Evolutionary conservation across 2,888 invertebrate species (phyloP).

Genomic region (Cephonodes hylas): DNA sequence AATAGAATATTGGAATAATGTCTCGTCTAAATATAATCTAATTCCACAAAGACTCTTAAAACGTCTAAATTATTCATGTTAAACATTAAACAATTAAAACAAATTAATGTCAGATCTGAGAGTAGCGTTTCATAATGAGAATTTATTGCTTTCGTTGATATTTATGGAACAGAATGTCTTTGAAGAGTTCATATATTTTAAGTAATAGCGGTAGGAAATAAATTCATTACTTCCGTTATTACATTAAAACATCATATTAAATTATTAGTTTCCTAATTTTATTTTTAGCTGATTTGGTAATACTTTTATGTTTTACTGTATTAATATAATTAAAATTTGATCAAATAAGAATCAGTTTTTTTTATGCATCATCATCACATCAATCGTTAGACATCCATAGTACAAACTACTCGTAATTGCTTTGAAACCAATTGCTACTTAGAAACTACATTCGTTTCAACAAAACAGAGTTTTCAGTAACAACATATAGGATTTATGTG

Average conservation of each 20-base stretch:
- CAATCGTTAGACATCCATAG: too few relatives aligned
- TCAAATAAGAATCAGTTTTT: too few relatives aligned
- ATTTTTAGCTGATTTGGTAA: too few relatives aligned
- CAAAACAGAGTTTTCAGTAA: neutral
- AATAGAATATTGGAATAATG: neutral
- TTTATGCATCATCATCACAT: too few relatives aligned
- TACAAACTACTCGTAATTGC: too few relatives aligned
- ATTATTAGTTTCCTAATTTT: too few relatives aligned
- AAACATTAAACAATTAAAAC: conserved; percentile 2
- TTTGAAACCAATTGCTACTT: neutral
- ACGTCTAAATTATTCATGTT: neutral
- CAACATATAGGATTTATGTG: neutral
- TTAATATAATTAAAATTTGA: too few relatives aligned
- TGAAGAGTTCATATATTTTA: neutral
- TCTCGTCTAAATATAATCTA: neutral
- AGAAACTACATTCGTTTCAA: neutral
- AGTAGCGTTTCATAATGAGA: conserved; percentile 8
- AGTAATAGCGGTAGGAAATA: neutral
- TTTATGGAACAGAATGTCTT: neutral
- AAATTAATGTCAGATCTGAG: conserved; percentile 10
- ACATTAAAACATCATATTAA: too few relatives aligned
- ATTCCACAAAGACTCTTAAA: neutral
- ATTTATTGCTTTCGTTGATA: conserved; percentile 8
- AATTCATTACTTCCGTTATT: too few relatives aligned
- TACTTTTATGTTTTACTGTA: too few relatives aligned